Conservation (phyloP, 1,140 invertebrate species). For the Neodiprion pinetum region DNA sequence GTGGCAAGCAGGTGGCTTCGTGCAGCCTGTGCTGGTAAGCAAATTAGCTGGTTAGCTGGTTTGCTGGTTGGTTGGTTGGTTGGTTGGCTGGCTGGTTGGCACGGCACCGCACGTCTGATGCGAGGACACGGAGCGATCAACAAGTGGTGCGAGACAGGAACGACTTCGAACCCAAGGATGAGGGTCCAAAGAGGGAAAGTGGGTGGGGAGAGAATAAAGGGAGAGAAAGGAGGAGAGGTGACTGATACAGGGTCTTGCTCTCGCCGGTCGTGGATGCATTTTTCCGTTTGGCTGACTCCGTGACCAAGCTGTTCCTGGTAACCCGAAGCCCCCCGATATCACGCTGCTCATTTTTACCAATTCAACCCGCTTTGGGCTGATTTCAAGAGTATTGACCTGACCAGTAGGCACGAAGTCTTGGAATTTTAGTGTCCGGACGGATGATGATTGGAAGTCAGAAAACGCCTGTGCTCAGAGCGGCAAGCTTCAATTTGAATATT, state of each 20-base stretch:
- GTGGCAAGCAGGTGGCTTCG: conserved; percentile 6
- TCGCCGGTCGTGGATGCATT: not conserved
- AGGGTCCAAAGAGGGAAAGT: not conserved
- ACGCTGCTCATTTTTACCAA: not conserved
- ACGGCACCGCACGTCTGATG: not conserved
- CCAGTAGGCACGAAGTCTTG: too few species aligned
- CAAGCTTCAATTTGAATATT: too few species aligned
- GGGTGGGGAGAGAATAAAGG: not conserved
- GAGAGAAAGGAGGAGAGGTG: not conserved
- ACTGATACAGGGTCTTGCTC: not conserved
- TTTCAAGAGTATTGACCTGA: not conserved
- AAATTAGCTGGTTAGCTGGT: conserved; percentile 11
- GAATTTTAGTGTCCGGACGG: too few species aligned
- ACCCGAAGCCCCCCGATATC: not conserved
- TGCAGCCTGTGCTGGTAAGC: not conserved
- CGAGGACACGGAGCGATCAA: conserved; percentile 13
- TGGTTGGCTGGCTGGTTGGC: not conserved
- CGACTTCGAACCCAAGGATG: not conserved
- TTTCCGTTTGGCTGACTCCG: not conserved
- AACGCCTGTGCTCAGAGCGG: too few species aligned
- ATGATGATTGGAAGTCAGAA: too few species aligned
- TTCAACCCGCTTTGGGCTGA: not conserved
- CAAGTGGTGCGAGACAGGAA: conserved; percentile 15
- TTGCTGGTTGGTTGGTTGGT: not conserved
- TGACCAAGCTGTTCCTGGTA: conserved; percentile 8